Evolutionary conservation across 2,888 invertebrate species (phyloP), one percentile per base, ranked within the genome.

Genomic region (Eumacrocentrus americanus): DNA sequence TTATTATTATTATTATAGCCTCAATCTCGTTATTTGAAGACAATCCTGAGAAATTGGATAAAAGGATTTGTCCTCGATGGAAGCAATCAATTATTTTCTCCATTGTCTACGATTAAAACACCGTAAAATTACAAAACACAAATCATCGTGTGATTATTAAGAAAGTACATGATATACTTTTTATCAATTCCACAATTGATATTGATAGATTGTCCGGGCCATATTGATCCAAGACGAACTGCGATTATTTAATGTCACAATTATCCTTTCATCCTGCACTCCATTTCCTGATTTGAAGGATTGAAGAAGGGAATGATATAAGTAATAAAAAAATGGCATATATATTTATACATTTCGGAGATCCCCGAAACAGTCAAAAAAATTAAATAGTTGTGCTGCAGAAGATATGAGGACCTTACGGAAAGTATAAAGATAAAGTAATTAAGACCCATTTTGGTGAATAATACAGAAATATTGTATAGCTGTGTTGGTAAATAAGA

Each of bases 121-220:
- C 1, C 5, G 9, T 46, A 12, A n/a, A 46, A 23, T 23, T 46
- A 5, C 2, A 3, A 20, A 25, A 46, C 18, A 18, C 20, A 46
- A 14, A 44, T 34, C 14, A 46, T 37, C 51, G 20, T 38, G 38
- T 51, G 7, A 51, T 51, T 51, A 51, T 38, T 38, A 29, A 18
- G 18, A 22, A 38, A 52, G 46, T 47, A 52, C 50, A 53, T 50
- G 42, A 58, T 53, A 53, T 23, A 40, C 44, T 62, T 47, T 53
- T 34, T 51, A 22, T 46, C 40, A 52, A 54, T 37, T 58, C 38
- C 51, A 44, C 44, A 46, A 22, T 6, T 14, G 11, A 20, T 52
- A 6, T 18, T 18, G 42, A 40, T 9, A n/a, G n/a, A n/a, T 29
- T 29, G 29, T 29, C 29, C 4, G 29, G 9, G 9, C 9, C 4